phyloP scores from a whole-genome alignment of 1,140 invertebrate species.

The Anastatus disparis region DNA sequence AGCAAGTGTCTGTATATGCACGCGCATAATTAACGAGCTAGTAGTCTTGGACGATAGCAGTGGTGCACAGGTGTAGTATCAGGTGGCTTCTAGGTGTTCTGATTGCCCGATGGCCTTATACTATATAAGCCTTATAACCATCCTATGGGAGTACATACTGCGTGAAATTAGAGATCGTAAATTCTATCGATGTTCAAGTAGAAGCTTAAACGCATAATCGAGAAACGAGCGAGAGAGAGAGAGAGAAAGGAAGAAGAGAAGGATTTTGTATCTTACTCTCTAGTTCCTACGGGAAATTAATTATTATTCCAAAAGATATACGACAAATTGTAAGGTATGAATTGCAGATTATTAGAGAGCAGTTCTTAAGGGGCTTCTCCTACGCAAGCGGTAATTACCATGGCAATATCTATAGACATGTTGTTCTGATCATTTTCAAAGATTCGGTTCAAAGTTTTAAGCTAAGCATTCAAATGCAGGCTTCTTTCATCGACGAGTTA shows the following conservation, averaged over 20 bases:
- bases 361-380: not conserved
- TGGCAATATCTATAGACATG: too few relatives aligned
- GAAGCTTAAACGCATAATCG: not conserved
- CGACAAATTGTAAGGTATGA: conserved; percentile 10
- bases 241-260: not conserved
- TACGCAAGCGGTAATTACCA: too few relatives aligned
- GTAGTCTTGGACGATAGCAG: too few relatives aligned
- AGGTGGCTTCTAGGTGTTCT: conserved; percentile 1
- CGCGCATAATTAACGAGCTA: conserved; percentile 29
- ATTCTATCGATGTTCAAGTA: conserved; percentile 12
- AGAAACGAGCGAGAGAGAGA: not conserved
- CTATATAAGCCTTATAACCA: too few relatives aligned
- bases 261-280: too few relatives aligned
- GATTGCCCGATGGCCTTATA: conserved; percentile 9
- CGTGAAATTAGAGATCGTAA: conserved; percentile 20
- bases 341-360: conserved; percentile 6
- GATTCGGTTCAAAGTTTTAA: too few relatives aligned
- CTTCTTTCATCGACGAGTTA: too few relatives aligned
- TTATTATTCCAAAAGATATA: conserved; percentile 6
- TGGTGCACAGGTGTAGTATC: conserved; percentile 18
- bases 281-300: not conserved
- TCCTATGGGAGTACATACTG: not conserved
- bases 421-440: too few relatives aligned
- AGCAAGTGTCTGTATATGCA: conserved; percentile 2
- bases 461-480: too few relatives aligned